These are phyloP conservation scores for Thamnophis sirtalis DNA, from an alignment of 2,113 vertebrate genomes.

Conservation along the genomic window DNA sequence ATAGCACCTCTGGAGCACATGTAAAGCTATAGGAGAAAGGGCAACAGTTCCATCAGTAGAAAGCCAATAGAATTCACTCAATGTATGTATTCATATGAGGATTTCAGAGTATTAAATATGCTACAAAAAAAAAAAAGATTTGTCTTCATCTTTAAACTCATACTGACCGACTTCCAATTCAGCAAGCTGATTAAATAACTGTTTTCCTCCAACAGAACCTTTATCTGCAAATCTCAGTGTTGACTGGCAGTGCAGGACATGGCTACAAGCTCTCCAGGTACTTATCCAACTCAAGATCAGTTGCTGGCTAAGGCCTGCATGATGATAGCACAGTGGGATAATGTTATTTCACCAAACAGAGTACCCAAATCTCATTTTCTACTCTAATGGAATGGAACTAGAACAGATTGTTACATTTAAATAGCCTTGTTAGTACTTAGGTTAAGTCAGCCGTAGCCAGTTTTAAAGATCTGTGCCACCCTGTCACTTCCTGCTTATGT, in stretches of 20 bases:
- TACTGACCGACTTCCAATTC: conserved; percentile 41
- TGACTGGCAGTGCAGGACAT: conserved; percentile 18
- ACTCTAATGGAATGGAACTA: conserved; percentile 47
- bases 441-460: conserved; percentile 2
- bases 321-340: neutral
- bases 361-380: conserved; percentile 51
- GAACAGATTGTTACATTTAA: conserved; percentile 43
- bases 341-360: conserved; percentile 12
- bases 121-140: too few relatives aligned
- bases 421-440: conserved; percentile 28
- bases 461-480: conserved; percentile 19
- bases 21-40: neutral
- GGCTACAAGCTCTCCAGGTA: conserved; percentile 36
- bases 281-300: conserved; percentile 37
- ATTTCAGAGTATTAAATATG: too few relatives aligned
- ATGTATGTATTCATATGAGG: too few relatives aligned
- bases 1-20: neutral
- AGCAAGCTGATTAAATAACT: conserved; percentile 61
- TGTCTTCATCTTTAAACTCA: conserved; percentile 37
- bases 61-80: neutral
- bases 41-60: neutral
- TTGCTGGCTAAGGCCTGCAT: conserved; percentile 4
- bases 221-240: conserved; percentile 51
- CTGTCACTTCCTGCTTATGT: neutral
- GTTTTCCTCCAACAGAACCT: conserved; percentile 51